Evolutionary conservation across 2,888 invertebrate genomes (phyloP).

Genomic region (Cephus sareptanus): DNA sequence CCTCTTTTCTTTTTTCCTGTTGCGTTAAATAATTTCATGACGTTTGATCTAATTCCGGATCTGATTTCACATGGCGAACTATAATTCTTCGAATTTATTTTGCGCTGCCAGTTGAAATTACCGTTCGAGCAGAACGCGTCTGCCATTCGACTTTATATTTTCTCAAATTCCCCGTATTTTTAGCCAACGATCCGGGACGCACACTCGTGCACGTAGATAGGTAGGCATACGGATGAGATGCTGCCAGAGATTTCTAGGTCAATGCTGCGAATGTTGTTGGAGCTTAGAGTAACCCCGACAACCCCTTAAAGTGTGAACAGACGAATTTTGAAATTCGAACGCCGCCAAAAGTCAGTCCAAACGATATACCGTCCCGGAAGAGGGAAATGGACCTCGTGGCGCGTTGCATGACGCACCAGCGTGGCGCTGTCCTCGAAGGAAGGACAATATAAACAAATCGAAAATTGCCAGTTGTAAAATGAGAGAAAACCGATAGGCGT

Average conservation of each 20-base stretch:
- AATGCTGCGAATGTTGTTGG: slow-evolving; percentile 36
- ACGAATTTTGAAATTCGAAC: neutral
- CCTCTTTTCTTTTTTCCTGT: neutral
- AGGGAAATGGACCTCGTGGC: neutral
- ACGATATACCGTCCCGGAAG: neutral
- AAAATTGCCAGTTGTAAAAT: neutral
- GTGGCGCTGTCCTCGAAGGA: neutral
- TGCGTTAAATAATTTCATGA: neutral
- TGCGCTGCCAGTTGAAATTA: neutral
- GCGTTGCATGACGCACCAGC: neutral
- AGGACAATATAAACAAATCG: neutral
- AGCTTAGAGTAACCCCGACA: neutral
- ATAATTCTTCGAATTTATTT: neutral
- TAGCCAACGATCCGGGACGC: neutral
- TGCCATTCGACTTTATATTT: neutral
- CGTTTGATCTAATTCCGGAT: slow-evolving; percentile 1
- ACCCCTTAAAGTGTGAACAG: neutral
- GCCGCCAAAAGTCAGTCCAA: neutral
- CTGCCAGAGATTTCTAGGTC: slow-evolving; percentile 41
- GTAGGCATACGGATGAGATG: neutral
- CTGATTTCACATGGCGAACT: slow-evolving; percentile 2
- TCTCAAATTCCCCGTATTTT: slow-evolving; percentile 2
- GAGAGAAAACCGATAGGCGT: neutral
- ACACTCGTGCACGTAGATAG: neutral
- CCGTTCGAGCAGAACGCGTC: neutral